Evolutionary conservation across 2,113 vertebrate species (phyloP).

Genomic region (Procavia capensis): DNA sequence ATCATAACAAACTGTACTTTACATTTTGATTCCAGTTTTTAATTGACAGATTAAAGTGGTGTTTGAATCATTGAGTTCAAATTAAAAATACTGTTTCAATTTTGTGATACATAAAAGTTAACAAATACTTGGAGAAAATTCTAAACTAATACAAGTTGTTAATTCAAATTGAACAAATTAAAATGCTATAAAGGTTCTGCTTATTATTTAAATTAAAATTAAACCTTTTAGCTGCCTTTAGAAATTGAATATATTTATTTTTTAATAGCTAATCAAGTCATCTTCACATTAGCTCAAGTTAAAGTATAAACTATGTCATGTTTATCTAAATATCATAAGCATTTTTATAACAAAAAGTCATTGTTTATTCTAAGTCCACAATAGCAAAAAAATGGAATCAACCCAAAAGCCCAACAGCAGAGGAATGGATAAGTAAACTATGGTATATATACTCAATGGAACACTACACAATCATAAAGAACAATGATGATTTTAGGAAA

Average conservation of each 20-base stretch:
- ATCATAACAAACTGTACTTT: background rate
- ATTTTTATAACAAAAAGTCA: background rate
- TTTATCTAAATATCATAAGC: background rate
- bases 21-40: background rate
- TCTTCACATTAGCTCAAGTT: background rate
- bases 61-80: background rate
- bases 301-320: background rate
- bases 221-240: background rate
- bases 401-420: too few relatives aligned
- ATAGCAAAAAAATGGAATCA: too few relatives aligned
- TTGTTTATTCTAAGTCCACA: background rate
- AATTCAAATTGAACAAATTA: background rate
- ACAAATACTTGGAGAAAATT: background rate
- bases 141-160: background rate
- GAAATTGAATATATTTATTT: background rate
- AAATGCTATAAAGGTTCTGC: background rate
- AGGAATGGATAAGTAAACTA: too few relatives aligned
- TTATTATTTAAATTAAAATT: background rate
- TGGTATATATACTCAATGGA: too few relatives aligned
- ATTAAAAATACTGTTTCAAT: background rate
- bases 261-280: background rate
- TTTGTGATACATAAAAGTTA: background rate
- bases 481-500: too few relatives aligned
- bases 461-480: too few relatives aligned
- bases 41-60: background rate